Conservation (phyloP, 2,113 vertebrate genomes). For the Bambusicola thoracicus region DNA sequence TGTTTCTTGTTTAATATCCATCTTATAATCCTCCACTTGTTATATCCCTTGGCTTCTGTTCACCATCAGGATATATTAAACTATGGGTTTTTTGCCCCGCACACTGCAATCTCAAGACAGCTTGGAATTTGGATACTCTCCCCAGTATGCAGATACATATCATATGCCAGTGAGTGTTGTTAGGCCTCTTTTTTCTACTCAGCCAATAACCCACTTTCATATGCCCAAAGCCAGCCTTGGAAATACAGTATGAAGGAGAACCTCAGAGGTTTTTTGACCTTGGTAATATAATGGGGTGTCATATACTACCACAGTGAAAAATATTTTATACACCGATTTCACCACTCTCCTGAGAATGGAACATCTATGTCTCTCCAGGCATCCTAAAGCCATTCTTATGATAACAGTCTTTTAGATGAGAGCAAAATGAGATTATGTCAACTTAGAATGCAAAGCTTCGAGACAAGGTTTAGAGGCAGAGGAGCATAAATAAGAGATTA, state of each 20-base stretch:
- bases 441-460: neutral
- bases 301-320: neutral
- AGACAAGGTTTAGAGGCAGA: neutral
- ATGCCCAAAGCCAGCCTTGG: neutral
- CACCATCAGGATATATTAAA: neutral
- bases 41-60: neutral
- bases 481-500: constrained; percentile 5
- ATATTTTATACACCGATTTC: neutral
- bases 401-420: neutral
- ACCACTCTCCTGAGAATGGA: neutral
- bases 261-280: neutral
- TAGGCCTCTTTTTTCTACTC: neutral
- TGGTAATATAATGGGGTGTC: neutral
- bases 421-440: constrained; percentile 27
- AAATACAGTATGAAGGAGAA: neutral
- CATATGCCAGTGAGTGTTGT: neutral
- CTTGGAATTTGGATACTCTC: neutral
- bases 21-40: neutral
- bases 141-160: neutral
- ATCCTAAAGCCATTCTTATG: neutral
- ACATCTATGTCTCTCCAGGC: neutral
- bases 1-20: neutral
- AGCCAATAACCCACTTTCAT: neutral
- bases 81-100: neutral
- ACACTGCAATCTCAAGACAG: neutral